Base-by-base conservation (phyloP, 2,797 vertebrate genomes). In the Simalia tracyae region DNA sequence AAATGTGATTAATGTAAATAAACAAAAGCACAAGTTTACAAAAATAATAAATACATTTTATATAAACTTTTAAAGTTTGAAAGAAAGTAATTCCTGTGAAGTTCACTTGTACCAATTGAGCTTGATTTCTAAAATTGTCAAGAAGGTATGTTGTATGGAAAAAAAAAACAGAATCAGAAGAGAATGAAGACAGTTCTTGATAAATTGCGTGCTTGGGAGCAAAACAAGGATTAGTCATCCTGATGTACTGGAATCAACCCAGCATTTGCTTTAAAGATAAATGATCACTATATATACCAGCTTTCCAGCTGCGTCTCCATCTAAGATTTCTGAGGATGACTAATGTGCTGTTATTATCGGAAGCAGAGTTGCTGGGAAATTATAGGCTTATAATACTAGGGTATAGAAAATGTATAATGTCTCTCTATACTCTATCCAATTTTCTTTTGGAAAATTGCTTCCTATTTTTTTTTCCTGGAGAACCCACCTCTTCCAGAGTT, bases 301-400 rank as follows among this genome's bases (percentile, higher is more conserved):
- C 46, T 72, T 89, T 84, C 81, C 54, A 36, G 88, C 88, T 95
- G 91, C 91, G 92, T n/a, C 81, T 94, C 9, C 36, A 28, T 42
- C 10, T n/a, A 7, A n/a, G 87, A 90, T 56, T 60, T 36, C 92
- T 91, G 81, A 46, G 36, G 89, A 81, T 91, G 92, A 90, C 81
- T 92, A 90, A 63, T 88, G 28, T 19, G 22, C n/a, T 90, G 92
- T 89, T 90, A 85, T 92, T 0, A 0, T 94, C 22, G 42, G 92
- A 93, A 94, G 86, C 0, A 0, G 91, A 61, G 59, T 87, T 87
- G 64, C 0, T 36, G 63, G 63, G 12, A 91, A 46, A 59, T 31
- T 81, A 31, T 3, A 88, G 6, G 36, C 42, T 81, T 56, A 22
- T 88, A 66, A 59, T 91, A 60, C 28, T 93, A 89, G n/a, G 50